Conservation (phyloP, 1,140 invertebrate species). For the Cepaea nemoralis region DNA sequence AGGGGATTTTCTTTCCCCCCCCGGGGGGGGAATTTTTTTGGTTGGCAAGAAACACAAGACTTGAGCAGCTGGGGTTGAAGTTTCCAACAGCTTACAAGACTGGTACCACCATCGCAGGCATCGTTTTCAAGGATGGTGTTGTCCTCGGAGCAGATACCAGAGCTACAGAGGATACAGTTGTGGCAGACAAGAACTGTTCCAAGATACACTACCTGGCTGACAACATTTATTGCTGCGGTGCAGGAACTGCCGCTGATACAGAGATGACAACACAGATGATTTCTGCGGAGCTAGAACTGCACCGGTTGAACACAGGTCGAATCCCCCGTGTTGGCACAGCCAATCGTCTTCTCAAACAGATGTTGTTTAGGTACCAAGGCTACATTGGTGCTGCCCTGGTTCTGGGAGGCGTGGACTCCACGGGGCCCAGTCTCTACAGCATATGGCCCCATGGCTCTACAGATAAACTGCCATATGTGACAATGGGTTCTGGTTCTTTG, state of each 20-base stretch:
- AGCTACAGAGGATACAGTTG: conserved; percentile 93
- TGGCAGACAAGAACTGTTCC: conserved; percentile 96
- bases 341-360: conserved; percentile 90
- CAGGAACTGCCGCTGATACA: conserved; percentile 98
- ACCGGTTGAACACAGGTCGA: conserved; percentile 89
- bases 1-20: too few species aligned
- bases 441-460: conserved; percentile 96
- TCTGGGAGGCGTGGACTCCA: conserved; percentile 92
- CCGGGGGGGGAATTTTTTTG: too few species aligned
- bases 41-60: conserved; percentile 87
- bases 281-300: conserved; percentile 90
- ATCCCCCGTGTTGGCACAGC: conserved; percentile 89
- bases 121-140: conserved; percentile 94
- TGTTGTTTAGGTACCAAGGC: conserved; percentile 91
- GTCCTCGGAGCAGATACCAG: conserved; percentile 97
- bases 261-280: conserved; percentile 89
- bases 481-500: conserved; percentile 91
- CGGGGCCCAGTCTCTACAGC: conserved; percentile 87
- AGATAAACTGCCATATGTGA: conserved; percentile 89
- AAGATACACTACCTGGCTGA: conserved; percentile 96
- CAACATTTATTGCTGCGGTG: conserved; percentile 94
- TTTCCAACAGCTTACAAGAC: conserved; percentile 91
- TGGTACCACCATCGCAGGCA: conserved; percentile 96
- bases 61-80: conserved; percentile 84
- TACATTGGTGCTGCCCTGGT: conserved; percentile 94